These are phyloP conservation scores for Vanessa atalanta DNA, from an alignment of 1,140 invertebrate species.

Conservation along the genomic window DNA sequence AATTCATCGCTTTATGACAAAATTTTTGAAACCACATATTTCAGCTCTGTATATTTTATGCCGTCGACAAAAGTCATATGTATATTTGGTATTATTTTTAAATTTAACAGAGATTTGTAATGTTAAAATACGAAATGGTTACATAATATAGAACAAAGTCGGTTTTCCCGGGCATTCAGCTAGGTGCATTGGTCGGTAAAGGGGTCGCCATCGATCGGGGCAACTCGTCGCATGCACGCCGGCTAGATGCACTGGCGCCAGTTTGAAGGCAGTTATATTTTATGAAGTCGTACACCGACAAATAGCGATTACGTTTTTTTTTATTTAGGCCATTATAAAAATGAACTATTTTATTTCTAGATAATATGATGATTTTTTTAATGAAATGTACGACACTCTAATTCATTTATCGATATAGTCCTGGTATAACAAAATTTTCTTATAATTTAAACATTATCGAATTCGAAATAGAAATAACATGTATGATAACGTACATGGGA, in stretches of 20 bases:
- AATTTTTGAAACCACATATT: not conserved
- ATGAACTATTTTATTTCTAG: not conserved
- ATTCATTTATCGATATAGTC: too few species aligned
- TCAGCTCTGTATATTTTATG: not conserved
- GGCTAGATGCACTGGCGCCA: slow-evolving; percentile 62
- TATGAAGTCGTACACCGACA: slow-evolving; percentile 28
- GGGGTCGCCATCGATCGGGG: slow-evolving; percentile 72
- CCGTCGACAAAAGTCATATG: not conserved
- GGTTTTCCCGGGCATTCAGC: slow-evolving; percentile 64
- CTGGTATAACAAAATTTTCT: too few species aligned
- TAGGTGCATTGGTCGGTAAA: slow-evolving; percentile 76
- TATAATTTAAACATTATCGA: too few species aligned
- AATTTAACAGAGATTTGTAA: not conserved
- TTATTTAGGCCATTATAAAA: not conserved
- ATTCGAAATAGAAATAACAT: not conserved
- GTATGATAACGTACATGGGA: not conserved
- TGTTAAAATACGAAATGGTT: slow-evolving; percentile 27
- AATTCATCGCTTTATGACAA: not conserved
- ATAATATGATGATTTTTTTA: not conserved
- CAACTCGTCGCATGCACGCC: slow-evolving; percentile 54
- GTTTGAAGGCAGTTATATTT: slow-evolving; percentile 42
- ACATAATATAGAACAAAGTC: slow-evolving; percentile 46
- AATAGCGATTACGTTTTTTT: not conserved
- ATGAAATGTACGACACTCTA: not conserved
- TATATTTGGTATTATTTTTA: not conserved